Evolutionary conservation across 2,888 invertebrate genomes (phyloP), one percentile per base, ranked within the genome.

Genomic region (Xylota segnis): DNA sequence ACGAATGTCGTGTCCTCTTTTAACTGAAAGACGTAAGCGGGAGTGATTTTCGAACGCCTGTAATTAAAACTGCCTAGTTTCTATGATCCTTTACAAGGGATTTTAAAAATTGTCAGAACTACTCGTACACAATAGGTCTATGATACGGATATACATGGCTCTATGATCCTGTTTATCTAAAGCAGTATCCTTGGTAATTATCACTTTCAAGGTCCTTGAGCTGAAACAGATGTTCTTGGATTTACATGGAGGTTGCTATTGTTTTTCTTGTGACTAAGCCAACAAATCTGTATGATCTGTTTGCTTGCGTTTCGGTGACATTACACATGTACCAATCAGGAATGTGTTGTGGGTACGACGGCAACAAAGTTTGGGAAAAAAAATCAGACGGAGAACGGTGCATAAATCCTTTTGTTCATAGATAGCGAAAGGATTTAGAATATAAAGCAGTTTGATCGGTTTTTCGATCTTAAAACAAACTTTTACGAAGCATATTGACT

Each of bases 51-150:
- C 54, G 45, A 27, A 63, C 78, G 83, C 72, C 72, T 61, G 27
- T 66, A 45, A 77, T 83, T 83, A 83, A 77, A 77, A 77, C 77
- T 66, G 45, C 52, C 77, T 59, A 77, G 71, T 9, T n/a, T n/a
- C 34, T 43, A 65, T 70, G 40, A 70, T 76, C 63, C 63, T 58
- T 56, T 70, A 54, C 77, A 77, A 59, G 45, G 52, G 83, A 71
- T 77, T 82, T 50, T 5, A 14, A 45, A n/a, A 59, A 59, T 77
- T 71, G 71, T 5, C 5, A 9, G 32, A n/a, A 45, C 7, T n/a
- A n/a, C n/a, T n/a, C n/a, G n/a, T n/a, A 45, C n/a, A 61, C 18
- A 65, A 82, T 58, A 40, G 5, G 3, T 12, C 4, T 54, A 23
- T 68, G 66, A 54, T 23, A 75, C 37, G 54, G 68, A 77, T 82